Conservation (phyloP, 1,140 invertebrate species). For the Temnothorax longispinosus region DNA sequence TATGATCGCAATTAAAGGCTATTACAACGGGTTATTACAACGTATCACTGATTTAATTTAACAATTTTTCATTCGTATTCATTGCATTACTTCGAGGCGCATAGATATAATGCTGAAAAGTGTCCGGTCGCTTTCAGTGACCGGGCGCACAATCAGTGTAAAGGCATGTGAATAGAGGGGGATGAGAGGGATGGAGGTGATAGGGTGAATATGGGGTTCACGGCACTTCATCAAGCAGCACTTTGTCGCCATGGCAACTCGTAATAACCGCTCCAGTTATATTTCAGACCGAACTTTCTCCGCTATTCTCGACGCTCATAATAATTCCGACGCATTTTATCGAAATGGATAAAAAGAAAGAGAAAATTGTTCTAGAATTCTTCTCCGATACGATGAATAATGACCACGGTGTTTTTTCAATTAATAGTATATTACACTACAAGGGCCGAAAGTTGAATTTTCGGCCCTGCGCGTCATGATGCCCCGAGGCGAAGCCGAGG, state of each 20-base stretch:
- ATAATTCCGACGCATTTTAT: slow-evolving; percentile 29
- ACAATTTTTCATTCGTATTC: slow-evolving; percentile 19
- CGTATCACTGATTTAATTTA: not conserved
- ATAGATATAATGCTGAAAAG: slow-evolving; percentile 32
- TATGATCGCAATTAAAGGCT: not conserved
- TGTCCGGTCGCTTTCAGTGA: slow-evolving; percentile 48
- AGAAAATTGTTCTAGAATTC: not conserved
- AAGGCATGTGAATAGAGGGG: slow-evolving; percentile 33
- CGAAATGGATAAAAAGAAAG: not conserved
- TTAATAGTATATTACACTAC: no score
- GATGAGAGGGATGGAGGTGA: slow-evolving; percentile 58
- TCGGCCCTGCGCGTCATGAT: no score
- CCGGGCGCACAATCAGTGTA: slow-evolving; percentile 38
- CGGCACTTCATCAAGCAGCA: slow-evolving; percentile 84
- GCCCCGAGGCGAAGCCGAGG: no score
- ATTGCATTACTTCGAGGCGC: not conserved
- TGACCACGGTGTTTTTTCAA: not conserved
- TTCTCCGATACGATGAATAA: not conserved
- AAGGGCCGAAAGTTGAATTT: no score
- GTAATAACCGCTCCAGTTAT: slow-evolving; percentile 82
- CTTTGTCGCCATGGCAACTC: slow-evolving; percentile 84
- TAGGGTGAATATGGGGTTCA: slow-evolving; percentile 64
- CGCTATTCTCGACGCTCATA: slow-evolving; percentile 24
- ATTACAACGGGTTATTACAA: not conserved
- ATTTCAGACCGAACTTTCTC: slow-evolving; percentile 63